Evolutionary conservation across 2,797 vertebrate species (phyloP), one percentile per base, ranked within the genome.

Genomic region (Lepus oiostolus): DNA sequence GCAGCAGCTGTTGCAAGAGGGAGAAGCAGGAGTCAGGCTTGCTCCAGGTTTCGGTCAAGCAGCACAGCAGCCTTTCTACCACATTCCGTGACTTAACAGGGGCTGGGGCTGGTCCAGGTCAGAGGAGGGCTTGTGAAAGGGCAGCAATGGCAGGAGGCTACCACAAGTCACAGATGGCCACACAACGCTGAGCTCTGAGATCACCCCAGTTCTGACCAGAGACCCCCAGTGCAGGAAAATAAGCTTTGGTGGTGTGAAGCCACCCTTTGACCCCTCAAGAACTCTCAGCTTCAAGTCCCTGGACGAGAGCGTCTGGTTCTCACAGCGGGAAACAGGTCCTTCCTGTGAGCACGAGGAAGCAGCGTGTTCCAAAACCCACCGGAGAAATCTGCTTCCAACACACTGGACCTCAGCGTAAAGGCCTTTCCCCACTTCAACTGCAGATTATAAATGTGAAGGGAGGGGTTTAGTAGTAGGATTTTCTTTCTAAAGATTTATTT

Each of bases 301-400:
- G 72, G 68, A 82, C 42, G 81, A 79, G 26, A 85, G 11, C 9
- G 13, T 5, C n/a, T 19, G 26, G 17, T 83, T 79, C 11, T 38
- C 95, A 87, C 63, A 83, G 90, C 67, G 90, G 79, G 80, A 71
- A 52, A 30, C 13, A 77, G 28, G 26, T 90, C n/a, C 76, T 88
- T 63, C 35, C 24, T 28, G n/a, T 65, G 32, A 80, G 60, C 26
- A 67, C n/a, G 52, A 76, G 60, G 84, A 81, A 95, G 60, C 47
- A 54, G 47, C 47, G 58, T 54, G 54, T 95, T 71, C 68, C 68
- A 12, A 75, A 19, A 58, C 9, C 12, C 62, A 71, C 54, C 75
- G 68, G 72, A 74, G 80, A 90, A 50, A 80, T 8, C 54, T 80
- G 5, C 65, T 90, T 88, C 79, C 72, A 67, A 82, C 28, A 9